phyloP scores from a whole-genome alignment of 2,888 invertebrate species.

The Coelopa pilipes region DNA sequence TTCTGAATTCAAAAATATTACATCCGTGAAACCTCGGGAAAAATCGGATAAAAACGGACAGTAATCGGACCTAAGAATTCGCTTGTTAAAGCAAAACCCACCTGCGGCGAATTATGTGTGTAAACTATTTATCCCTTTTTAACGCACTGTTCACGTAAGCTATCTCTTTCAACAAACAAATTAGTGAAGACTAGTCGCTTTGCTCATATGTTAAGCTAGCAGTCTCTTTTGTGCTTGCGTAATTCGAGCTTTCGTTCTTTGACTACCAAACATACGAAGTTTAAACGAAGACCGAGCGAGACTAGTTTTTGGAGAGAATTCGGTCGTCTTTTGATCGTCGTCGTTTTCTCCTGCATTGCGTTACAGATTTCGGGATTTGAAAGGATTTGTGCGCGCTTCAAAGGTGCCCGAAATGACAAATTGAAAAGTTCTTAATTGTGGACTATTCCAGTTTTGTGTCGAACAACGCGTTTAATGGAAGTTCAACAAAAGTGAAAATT shows the following conservation, averaged over 20 bases:
- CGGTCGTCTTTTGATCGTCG: slow-evolving; percentile 42
- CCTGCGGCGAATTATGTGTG: slow-evolving; percentile 35
- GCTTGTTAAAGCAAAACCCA: slow-evolving; percentile 17
- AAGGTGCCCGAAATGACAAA: slow-evolving; percentile 36
- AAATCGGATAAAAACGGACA: no score
- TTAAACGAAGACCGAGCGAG: slow-evolving; percentile 27
- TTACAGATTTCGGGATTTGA: slow-evolving; percentile 36
- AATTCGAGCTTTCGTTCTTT: neutral
- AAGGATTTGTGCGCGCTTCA: slow-evolving; percentile 20
- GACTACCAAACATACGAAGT: neutral
- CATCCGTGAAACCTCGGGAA: no score
- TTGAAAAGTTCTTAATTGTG: slow-evolving; percentile 27
- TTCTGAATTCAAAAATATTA: neutral
- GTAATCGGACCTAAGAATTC: no score
- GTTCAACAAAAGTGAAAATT: slow-evolving; percentile 20
- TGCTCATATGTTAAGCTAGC: neutral
- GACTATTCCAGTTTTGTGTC: slow-evolving; percentile 30
- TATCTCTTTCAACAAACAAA: neutral
- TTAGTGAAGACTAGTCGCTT: neutral
- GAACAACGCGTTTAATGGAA: slow-evolving; percentile 29
- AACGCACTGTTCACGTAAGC: neutral
- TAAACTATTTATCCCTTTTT: neutral
- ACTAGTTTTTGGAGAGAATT: slow-evolving; percentile 42
- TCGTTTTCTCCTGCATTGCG: slow-evolving; percentile 43
- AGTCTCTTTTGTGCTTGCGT: neutral